Base-by-base conservation (phyloP, 2,797 vertebrate species). In the Hoplostethus atlanticus region DNA sequence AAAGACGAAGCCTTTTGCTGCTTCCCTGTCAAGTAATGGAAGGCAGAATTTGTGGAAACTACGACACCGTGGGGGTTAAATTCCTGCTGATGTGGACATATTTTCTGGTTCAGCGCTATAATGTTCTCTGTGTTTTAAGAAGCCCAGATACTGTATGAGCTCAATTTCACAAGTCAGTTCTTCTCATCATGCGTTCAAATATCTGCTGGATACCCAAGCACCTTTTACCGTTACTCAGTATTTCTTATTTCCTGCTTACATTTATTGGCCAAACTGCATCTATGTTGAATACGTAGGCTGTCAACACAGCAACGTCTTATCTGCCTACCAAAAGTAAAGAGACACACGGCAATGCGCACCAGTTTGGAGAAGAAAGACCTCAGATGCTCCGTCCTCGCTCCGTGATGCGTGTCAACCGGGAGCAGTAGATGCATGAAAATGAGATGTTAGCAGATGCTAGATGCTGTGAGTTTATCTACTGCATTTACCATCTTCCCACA, bases 1-100 rank as follows among this genome's bases (percentile, higher is more conserved):
- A 83, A 72, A 21, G 13, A 74, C 47, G 51, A 71, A 54, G 50
- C 71, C 63, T 34, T 6, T 36, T 81, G 67, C 59, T 64, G 36
- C 55, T 76, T 38, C 46, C 56, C 66, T 40, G 63, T 67, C 60
- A 68, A 17, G 34, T 31, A 65, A 68, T 48, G 17, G 28, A 70
- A 60, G 48, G 44, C 30, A 47, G 28, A 30, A 31, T 65, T 62
- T 56, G 46, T 58, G 17, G 60, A 66, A 44, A 36, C 58, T 44
- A 10, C 54, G 46, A 61, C 55, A 62, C 31, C 4, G 5, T 60
- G 48, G 4, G 9, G 17, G 44, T n/a, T 64, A 25, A 51, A 55
- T 73, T 57, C 68, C 4, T 38, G 54, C 34, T 36, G 38, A 34
- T 50, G 10, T 48, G 53, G 59, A 36, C 60, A 28, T 63, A 36